These are phyloP conservation scores for Thymelicus lineola DNA, from an alignment of 2,888 invertebrate species.

Conservation along the genomic window DNA sequence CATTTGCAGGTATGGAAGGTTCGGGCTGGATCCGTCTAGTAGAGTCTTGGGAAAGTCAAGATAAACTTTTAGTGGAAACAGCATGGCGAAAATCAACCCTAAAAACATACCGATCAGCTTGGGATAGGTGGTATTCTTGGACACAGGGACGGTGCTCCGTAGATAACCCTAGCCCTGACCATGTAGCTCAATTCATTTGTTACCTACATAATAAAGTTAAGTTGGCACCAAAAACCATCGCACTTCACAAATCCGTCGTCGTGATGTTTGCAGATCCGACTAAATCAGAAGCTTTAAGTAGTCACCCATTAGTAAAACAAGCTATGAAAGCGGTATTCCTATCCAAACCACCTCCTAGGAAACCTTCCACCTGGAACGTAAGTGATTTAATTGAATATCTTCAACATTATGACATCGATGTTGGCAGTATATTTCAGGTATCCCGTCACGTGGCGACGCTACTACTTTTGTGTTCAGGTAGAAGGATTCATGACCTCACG, in stretches of 20 bases:
- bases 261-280: not conserved
- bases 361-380: not conserved
- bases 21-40: slow-evolving; percentile 42
- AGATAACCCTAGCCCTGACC: not conserved
- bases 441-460: not conserved
- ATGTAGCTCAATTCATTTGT: not conserved
- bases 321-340: not conserved
- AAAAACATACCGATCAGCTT: slow-evolving; percentile 41
- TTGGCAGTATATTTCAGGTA: not conserved
- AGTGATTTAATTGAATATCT: not conserved
- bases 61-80: slow-evolving; percentile 30
- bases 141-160: not conserved
- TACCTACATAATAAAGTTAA: not conserved
- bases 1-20: slow-evolving; percentile 44
- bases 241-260: slow-evolving; percentile 2
- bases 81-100: slow-evolving; percentile 42
- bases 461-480: not conserved
- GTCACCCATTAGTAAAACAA: not conserved
- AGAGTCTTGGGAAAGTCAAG: slow-evolving; percentile 29
- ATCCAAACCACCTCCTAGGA: not conserved
- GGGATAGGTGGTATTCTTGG: slow-evolving; percentile 37
- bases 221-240: not conserved
- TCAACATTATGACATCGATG: not conserved
- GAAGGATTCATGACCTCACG: not conserved
- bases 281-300: not conserved